Evolutionary conservation across 1,140 invertebrate genomes (phyloP).

Genomic region (Dreissena polymorpha): DNA sequence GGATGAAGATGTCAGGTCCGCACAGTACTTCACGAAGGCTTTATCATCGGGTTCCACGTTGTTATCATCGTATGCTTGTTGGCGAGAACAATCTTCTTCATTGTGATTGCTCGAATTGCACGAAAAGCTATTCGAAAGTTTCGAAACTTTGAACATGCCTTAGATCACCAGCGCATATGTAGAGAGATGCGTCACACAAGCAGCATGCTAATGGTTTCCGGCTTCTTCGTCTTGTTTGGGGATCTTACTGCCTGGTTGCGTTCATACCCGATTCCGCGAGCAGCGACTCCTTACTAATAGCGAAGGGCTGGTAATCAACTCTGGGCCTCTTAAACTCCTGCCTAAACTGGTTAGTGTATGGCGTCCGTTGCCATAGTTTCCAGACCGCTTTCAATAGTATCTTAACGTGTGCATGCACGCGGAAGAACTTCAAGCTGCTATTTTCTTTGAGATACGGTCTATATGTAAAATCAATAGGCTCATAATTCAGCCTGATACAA

Average conservation of each 20-base stretch:
- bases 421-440: neutral
- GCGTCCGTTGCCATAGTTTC: neutral
- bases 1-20: too few species aligned
- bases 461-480: too few species aligned
- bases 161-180: neutral
- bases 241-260: constrained; percentile 23
- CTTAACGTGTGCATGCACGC: neutral
- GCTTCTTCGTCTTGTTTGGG: constrained; percentile 15
- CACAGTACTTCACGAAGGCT: too few species aligned
- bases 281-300: neutral
- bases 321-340: constrained; percentile 22
- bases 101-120: constrained; percentile 1
- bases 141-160: neutral
- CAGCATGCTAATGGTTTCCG: constrained; percentile 9
- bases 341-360: too few species aligned
- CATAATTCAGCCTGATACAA: too few species aligned
- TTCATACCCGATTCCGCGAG: too few species aligned
- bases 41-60: too few species aligned
- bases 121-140: neutral
- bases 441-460: neutral
- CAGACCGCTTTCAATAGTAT: constrained; percentile 14
- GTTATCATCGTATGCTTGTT: too few species aligned
- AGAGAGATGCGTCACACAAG: too few species aligned
- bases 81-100: neutral
- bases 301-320: neutral